Conservation (phyloP, 2,888 invertebrate species). For the Drosophila rellima region DNA sequence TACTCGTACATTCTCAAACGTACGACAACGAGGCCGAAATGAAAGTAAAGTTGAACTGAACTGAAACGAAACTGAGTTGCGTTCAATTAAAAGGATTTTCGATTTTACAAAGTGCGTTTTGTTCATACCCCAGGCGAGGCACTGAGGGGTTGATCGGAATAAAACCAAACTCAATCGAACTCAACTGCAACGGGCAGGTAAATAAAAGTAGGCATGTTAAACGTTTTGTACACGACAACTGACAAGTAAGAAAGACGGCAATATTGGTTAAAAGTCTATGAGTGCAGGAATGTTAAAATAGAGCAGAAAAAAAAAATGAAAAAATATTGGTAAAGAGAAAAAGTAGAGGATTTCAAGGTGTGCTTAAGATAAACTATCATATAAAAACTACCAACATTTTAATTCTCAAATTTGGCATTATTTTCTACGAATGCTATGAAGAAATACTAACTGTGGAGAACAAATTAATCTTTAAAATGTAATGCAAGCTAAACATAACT, state of each 20-base stretch:
- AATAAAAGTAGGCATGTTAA: conserved; percentile 76
- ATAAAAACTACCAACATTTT: background rate
- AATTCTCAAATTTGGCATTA: no score
- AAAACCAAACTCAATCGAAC: conserved; percentile 21
- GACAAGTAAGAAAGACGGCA: conserved; percentile 50
- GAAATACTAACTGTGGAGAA: no score
- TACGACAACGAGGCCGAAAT: conserved; percentile 22
- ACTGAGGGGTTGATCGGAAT: conserved; percentile 3
- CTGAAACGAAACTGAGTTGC: conserved; percentile 61
- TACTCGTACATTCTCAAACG: background rate
- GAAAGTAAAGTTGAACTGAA: conserved; percentile 55
- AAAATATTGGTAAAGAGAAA: background rate
- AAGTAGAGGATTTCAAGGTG: no score
- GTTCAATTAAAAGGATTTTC: conserved; percentile 79
- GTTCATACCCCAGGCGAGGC: conserved; percentile 12
- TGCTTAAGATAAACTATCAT: background rate
- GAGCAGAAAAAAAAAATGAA: conserved; percentile 20
- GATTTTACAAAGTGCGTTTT: conserved; percentile 77
- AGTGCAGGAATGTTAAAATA: conserved; percentile 63
- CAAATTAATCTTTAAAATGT: background rate
- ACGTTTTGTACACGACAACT: conserved; percentile 73
- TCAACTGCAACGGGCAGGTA: conserved; percentile 51
- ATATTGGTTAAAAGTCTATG: conserved; percentile 44
- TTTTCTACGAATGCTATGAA: no score
- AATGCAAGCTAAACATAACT: no score